Evolutionary conservation across 2,113 vertebrate species (phyloP).

Genomic region (Lipophrys pholis): DNA sequence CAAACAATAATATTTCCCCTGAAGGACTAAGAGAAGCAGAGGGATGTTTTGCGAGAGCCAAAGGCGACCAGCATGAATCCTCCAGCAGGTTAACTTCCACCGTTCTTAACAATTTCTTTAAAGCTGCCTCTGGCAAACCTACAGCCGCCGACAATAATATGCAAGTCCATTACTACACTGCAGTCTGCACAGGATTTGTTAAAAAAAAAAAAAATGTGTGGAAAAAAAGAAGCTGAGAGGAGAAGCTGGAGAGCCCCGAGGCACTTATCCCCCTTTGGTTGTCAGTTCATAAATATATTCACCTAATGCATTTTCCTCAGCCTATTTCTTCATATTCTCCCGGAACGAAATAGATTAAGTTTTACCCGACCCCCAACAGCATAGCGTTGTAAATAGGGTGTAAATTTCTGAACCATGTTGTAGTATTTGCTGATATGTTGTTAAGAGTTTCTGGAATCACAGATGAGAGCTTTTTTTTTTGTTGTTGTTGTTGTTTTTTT

Average conservation of each 20-base stretch:
- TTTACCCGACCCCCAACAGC: not conserved
- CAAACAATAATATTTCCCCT: too few species aligned
- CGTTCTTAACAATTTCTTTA: conserved; percentile 26
- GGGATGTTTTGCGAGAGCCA: not conserved
- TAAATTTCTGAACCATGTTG: too few species aligned
- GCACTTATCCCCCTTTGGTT: not conserved
- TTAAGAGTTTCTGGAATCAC: too few species aligned
- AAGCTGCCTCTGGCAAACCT: conserved; percentile 12
- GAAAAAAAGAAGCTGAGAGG: conserved; percentile 1
- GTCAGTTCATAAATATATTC: not conserved
- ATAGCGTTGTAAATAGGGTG: too few species aligned
- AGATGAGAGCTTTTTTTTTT: too few species aligned
- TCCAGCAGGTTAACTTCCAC: conserved; percentile 14
- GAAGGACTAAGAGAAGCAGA: not conserved
- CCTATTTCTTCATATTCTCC: not conserved
- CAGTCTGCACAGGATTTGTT: conserved; percentile 8
- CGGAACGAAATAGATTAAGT: not conserved
- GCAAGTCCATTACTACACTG: conserved; percentile 2
- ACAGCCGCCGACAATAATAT: conserved; percentile 26
- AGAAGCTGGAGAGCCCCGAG: not conserved
- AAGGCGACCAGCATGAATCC: conserved; percentile 1
- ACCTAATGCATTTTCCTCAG: not conserved
- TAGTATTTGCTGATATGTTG: too few species aligned
- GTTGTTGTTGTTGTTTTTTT: too few species aligned
- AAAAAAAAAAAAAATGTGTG: not conserved